Evolutionary conservation across 2,888 invertebrate species (phyloP).

Genomic region (Phalangium opilio): DNA sequence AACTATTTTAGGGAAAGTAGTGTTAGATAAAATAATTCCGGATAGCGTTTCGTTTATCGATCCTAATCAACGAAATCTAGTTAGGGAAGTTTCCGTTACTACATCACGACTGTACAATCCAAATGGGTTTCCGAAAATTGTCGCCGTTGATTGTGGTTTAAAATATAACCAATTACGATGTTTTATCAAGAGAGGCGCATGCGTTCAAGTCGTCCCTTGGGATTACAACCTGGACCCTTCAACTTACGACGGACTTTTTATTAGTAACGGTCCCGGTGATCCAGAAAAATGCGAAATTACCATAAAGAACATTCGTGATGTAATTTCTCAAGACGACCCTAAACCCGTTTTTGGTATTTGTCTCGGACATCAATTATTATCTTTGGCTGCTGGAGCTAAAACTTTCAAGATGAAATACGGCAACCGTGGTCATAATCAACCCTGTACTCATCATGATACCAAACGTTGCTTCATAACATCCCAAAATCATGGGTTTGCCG

Average conservation of each 20-base stretch:
- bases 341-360: constrained; percentile 98
- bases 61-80: constrained; percentile 76
- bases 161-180: constrained; percentile 94
- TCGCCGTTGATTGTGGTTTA: constrained; percentile 86
- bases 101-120: constrained; percentile 49
- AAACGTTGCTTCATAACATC: constrained; percentile 92
- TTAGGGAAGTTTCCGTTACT: constrained; percentile 73
- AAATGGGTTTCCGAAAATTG: constrained; percentile 56
- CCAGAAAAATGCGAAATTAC: constrained; percentile 65
- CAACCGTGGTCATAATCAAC: constrained; percentile 96
- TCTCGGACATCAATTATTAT: constrained; percentile 87
- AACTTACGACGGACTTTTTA: constrained; percentile 81
- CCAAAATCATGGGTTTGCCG: constrained; percentile 94
- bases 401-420: constrained; percentile 97
- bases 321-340: constrained; percentile 35
- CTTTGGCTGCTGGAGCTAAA: constrained; percentile 75
- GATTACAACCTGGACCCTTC: constrained; percentile 34
- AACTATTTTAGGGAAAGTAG: constrained; percentile 53
- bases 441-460: constrained; percentile 73
- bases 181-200: constrained; percentile 64
- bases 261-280: constrained; percentile 97
- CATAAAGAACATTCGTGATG: constrained; percentile 49
- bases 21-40: constrained; percentile 6
- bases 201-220: constrained; percentile 88
- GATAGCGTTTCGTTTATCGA: constrained; percentile 43